These are phyloP conservation scores for Hirundo rustica DNA, from an alignment of 2,797 vertebrate genomes.

Conservation along the genomic window DNA sequence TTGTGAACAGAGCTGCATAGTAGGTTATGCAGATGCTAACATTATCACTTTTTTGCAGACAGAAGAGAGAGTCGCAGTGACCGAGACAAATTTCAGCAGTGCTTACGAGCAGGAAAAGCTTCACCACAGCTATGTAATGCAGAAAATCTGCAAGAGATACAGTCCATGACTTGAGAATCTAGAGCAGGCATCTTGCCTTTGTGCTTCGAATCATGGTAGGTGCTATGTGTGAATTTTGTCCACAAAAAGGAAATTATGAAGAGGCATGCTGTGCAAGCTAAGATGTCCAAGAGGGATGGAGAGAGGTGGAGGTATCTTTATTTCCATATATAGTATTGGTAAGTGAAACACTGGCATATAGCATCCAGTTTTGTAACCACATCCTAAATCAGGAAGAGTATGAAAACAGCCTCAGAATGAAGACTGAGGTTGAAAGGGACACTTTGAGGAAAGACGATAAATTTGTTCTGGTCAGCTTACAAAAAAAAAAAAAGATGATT, in stretches of 20 bases:
- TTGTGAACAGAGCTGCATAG: not conserved
- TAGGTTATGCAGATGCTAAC: not conserved
- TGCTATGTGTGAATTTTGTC: not conserved
- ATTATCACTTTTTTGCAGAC: not conserved
- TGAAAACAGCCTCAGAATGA: slow-evolving; percentile 43
- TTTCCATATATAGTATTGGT: slow-evolving; percentile 39
- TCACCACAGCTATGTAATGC: not conserved
- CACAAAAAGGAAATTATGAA: not conserved
- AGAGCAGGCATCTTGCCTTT: not conserved
- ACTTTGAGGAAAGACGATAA: not conserved
- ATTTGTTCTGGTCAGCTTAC: slow-evolving; percentile 13
- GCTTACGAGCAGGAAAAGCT: not conserved
- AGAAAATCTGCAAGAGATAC: not conserved
- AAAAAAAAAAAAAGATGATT: slow-evolving; percentile 26
- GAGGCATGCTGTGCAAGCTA: not conserved
- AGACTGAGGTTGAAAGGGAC: not conserved
- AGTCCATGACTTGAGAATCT: not conserved
- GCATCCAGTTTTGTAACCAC: slow-evolving; percentile 21
- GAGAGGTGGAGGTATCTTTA: slow-evolving; percentile 19
- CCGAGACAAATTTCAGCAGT: not conserved
- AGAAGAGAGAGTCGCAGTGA: not conserved
- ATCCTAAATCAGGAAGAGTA: slow-evolving; percentile 43
- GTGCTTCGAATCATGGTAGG: not conserved
- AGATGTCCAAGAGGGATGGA: not conserved
- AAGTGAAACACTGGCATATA: slow-evolving; percentile 16